These are phyloP conservation scores for Danaus chrysippus DNA, from an alignment of 2,888 invertebrate species.

Conservation along the genomic window DNA sequence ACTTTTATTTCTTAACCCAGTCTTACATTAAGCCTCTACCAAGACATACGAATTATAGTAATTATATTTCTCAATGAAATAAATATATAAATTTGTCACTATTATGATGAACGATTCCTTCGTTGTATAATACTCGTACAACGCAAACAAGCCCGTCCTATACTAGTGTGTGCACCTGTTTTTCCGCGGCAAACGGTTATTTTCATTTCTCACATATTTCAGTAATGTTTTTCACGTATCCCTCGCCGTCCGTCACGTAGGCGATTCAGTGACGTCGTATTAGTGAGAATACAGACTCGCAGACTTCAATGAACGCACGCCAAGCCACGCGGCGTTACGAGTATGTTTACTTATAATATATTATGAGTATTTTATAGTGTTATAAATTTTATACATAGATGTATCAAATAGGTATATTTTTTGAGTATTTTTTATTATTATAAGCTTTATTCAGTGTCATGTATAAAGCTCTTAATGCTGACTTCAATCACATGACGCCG, in stretches of 20 bases:
- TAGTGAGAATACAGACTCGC: conserved; percentile 45
- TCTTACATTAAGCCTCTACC: neutral
- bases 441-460: neutral
- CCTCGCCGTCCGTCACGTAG: conserved; percentile 31
- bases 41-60: neutral
- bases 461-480: conserved; percentile 37
- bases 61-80: too few relatives aligned
- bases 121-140: conserved; percentile 22
- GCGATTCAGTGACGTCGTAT: conserved; percentile 43
- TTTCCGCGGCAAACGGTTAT: conserved; percentile 52
- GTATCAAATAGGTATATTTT: too few relatives aligned
- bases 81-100: too few relatives aligned
- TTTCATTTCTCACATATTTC: conserved; percentile 42
- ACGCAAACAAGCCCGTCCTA: conserved; percentile 39
- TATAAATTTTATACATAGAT: too few relatives aligned
- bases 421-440: neutral
- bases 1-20: neutral
- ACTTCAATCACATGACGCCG: conserved; percentile 58
- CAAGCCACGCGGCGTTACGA: too few relatives aligned
- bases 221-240: conserved; percentile 45
- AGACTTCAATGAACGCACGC: conserved; percentile 27
- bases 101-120: neutral
- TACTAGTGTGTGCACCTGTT: conserved; percentile 53
- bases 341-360: too few relatives aligned
- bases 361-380: too few relatives aligned